A percentile compares a stretch with the other conserved stretches of the same genome.
Evolutionary conservation across 37 sponge, comb jelly and placozoan genomes (phyloP).

Genomic region (Dysidea cf. avara): DNA sequence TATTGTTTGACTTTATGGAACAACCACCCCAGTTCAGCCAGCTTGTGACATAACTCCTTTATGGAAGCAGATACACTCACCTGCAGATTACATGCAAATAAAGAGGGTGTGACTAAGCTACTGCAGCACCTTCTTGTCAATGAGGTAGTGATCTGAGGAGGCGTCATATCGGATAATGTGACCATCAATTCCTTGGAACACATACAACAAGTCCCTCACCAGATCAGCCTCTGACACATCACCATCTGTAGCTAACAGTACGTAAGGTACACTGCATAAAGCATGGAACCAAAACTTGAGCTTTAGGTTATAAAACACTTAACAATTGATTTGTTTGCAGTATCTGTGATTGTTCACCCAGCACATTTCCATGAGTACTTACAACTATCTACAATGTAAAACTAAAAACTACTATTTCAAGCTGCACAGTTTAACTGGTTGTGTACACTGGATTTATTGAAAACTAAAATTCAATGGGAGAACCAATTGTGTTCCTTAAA

Average conservation of each 20-base stretch:
- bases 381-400: no score
- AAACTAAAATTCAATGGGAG: no score
- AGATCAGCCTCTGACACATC: constrained; percentile 59
- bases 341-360: no score
- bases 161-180: constrained; percentile 65
- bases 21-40: constrained; percentile 95
- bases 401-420: no score
- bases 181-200: constrained; percentile 91
- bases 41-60: constrained; percentile 70
- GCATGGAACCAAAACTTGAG: no score
- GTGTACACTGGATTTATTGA: no score
- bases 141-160: constrained; percentile 53
- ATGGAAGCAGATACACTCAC: constrained; percentile 50
- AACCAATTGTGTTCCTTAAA: no score
- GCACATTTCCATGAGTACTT: no score
- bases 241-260: neutral
- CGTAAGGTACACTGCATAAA: no score
- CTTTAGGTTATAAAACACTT: no score
- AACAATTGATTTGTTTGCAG: no score
- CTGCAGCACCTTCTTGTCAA: constrained; percentile 44
- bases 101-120: neutral
- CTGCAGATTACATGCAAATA: constrained; percentile 24
- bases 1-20: constrained; percentile 69
- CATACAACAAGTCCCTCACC: constrained; percentile 87
- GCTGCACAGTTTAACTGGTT: no score